Conservation (phyloP, 2,113 vertebrate species). For the Macaca nemestrina region DNA sequence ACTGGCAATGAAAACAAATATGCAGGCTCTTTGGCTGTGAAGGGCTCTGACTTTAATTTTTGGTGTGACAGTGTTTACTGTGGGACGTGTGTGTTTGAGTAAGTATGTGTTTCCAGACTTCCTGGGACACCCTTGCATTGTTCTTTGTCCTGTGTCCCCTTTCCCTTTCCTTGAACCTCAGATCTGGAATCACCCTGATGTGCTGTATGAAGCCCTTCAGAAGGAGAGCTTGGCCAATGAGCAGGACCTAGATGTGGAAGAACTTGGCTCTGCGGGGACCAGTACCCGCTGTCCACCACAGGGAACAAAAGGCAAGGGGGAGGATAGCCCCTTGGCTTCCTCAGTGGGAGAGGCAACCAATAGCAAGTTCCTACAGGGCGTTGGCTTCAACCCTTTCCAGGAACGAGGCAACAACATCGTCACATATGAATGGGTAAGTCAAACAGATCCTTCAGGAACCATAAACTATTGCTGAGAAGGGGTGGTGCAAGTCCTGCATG, state of each 20-base stretch:
- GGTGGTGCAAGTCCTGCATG: neutral
- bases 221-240: slow-evolving; percentile 97
- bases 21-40: neutral
- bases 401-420: slow-evolving; percentile 97
- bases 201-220: slow-evolving; percentile 96
- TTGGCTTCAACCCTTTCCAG: slow-evolving; percentile 91
- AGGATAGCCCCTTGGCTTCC: slow-evolving; percentile 84
- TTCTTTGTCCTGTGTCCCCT: neutral
- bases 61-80: neutral
- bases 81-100: neutral
- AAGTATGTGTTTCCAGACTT: neutral
- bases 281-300: slow-evolving; percentile 89
- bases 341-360: slow-evolving; percentile 88
- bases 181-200: slow-evolving; percentile 99
- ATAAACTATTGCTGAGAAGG: neutral
- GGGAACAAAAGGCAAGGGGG: slow-evolving; percentile 91
- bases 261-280: slow-evolving; percentile 88
- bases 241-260: slow-evolving; percentile 97
- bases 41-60: neutral
- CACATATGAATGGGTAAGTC: slow-evolving; percentile 98
- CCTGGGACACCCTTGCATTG: neutral
- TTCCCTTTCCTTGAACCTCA: slow-evolving; percentile 72
- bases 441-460: neutral
- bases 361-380: slow-evolving; percentile 90
- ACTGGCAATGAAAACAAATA: neutral